These are phyloP conservation scores for Drosophila jambulina DNA, from an alignment of 1,140 invertebrate genomes.

Conservation along the genomic window DNA sequence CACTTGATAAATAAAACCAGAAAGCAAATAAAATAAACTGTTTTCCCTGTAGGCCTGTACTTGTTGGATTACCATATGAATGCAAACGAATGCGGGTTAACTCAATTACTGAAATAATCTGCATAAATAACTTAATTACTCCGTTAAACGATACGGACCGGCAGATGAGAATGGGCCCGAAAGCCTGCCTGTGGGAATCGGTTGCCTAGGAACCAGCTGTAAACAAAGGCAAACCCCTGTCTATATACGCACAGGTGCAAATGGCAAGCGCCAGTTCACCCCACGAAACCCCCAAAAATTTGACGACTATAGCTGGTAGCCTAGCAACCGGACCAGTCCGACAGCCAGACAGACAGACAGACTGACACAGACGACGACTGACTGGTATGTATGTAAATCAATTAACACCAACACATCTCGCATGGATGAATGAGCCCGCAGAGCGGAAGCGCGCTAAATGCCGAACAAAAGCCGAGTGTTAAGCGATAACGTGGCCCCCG, in stretches of 20 bases:
- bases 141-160: not conserved
- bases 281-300: constrained; percentile 3
- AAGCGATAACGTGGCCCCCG: constrained; percentile 43
- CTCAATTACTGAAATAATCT: constrained; percentile 16
- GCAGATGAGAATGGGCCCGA: not conserved
- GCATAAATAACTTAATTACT: constrained; percentile 14
- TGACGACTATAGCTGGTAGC: constrained; percentile 8
- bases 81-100: not conserved
- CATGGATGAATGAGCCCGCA: constrained; percentile 49
- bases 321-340: constrained; percentile 24
- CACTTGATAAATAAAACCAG: not conserved
- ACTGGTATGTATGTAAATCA: constrained; percentile 43
- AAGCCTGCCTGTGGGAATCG: not conserved
- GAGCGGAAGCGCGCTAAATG: constrained; percentile 71
- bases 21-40: not conserved
- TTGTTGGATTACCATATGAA: not conserved
- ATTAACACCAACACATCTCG: constrained; percentile 43
- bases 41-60: not conserved
- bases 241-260: constrained; percentile 12
- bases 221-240: constrained; percentile 8
- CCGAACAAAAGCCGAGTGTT: constrained; percentile 61
- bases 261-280: constrained; percentile 22
- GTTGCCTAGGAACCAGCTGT: constrained; percentile 16
- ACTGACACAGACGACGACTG: not conserved
- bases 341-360: constrained; percentile 6